phyloP scores from a whole-genome alignment of 2,113 vertebrate genomes.

The Columbina picui region DNA sequence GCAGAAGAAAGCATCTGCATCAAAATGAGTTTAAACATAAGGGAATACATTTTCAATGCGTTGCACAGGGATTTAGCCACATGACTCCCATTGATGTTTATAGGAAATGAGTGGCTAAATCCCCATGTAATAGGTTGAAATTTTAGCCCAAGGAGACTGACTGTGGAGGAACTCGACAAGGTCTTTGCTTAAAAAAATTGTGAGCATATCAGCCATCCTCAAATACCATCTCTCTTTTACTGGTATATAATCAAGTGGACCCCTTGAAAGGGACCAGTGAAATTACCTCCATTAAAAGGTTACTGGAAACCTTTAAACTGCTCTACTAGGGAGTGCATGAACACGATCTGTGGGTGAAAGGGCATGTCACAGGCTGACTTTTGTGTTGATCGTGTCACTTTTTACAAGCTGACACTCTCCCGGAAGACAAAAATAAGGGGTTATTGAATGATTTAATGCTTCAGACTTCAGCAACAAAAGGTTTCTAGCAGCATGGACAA shows the following conservation, averaged over 20 bases:
- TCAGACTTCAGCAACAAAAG: slow-evolving; percentile 22
- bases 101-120: slow-evolving; percentile 66
- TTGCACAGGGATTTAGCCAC: slow-evolving; percentile 63
- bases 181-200: slow-evolving; percentile 48
- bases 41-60: slow-evolving; percentile 66
- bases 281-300: slow-evolving; percentile 27
- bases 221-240: slow-evolving; percentile 5
- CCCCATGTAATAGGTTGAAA: slow-evolving; percentile 67
- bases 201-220: not conserved
- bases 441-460: slow-evolving; percentile 23
- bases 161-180: slow-evolving; percentile 52
- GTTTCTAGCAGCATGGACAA: not conserved
- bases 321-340: not conserved
- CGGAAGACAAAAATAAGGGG: slow-evolving; percentile 39
- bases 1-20: slow-evolving; percentile 60
- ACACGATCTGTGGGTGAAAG: slow-evolving; percentile 21
- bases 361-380: slow-evolving; percentile 26
- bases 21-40: slow-evolving; percentile 65
- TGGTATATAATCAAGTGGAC: not conserved
- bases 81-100: slow-evolving; percentile 61
- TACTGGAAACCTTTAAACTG: slow-evolving; percentile 18
- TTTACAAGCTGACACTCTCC: slow-evolving; percentile 19
- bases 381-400: slow-evolving; percentile 12
- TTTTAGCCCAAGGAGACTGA: slow-evolving; percentile 63
- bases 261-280: not conserved